Evolutionary conservation across 2,888 invertebrate species (phyloP).

Genomic region (Geotrupes spiniger): DNA sequence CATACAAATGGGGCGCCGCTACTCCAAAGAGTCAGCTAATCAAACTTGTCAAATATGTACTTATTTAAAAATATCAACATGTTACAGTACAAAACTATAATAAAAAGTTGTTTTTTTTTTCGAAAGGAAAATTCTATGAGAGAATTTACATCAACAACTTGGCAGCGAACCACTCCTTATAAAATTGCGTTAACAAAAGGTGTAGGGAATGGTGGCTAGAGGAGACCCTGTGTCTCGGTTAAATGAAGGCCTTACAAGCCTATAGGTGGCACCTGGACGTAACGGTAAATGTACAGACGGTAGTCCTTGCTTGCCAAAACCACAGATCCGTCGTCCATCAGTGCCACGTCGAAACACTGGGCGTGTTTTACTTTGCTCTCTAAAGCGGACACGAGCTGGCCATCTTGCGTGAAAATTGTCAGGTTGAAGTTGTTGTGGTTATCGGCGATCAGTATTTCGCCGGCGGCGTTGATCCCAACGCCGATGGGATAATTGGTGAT

Average conservation of each 20-base stretch:
- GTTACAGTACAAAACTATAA: constrained; percentile 38
- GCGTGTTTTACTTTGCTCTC: constrained; percentile 99
- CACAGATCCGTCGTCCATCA: constrained; percentile 98
- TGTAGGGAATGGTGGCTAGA: constrained; percentile 46
- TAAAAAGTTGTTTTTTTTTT: constrained; percentile 30
- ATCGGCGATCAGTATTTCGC: constrained; percentile 97
- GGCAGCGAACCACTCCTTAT: constrained; percentile 47
- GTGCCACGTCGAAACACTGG: constrained; percentile 98
- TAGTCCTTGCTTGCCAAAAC: constrained; percentile 99
- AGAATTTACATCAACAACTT: constrained; percentile 38
- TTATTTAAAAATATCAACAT: constrained; percentile 51
- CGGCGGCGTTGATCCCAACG: constrained; percentile 95
- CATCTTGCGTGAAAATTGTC: constrained; percentile 98
- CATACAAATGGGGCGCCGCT: constrained; percentile 37
- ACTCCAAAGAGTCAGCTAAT: constrained; percentile 25
- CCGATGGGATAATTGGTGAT: constrained; percentile 99
- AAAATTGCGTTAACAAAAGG: constrained; percentile 52
- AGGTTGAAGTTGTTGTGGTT: constrained; percentile 99
- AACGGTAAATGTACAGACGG: constrained; percentile 98
- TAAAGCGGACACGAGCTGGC: constrained; percentile 94
- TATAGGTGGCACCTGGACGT: constrained; percentile 90
- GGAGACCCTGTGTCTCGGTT: constrained; percentile 39
- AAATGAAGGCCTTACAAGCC: constrained; percentile 58
- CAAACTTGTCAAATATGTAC: constrained; percentile 43
- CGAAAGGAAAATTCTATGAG: constrained; percentile 12